phyloP scores from a whole-genome alignment of 2,113 vertebrate species.

The Ammodytes marinus region DNA sequence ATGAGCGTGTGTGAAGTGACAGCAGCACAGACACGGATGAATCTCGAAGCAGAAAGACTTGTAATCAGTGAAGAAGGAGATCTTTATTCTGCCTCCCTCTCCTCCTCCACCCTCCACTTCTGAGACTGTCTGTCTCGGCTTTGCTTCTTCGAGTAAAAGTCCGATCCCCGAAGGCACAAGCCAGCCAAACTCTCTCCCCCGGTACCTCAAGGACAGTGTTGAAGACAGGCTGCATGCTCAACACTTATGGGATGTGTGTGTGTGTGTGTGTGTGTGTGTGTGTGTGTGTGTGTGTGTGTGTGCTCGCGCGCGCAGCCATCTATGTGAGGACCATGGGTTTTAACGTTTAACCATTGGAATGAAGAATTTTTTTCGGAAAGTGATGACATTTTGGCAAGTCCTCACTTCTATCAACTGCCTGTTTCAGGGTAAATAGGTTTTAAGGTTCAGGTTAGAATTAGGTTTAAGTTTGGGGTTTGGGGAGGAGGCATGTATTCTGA shows the following conservation, averaged over 20 bases:
- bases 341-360: too few species aligned
- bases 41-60: not conserved
- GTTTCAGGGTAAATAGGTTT: too few species aligned
- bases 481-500: too few species aligned
- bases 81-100: constrained; percentile 26
- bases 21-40: not conserved
- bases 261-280: constrained; percentile 3
- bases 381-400: too few species aligned
- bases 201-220: constrained; percentile 31
- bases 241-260: constrained; percentile 26
- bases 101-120: not conserved
- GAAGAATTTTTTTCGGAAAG: too few species aligned
- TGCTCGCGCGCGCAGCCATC: too few species aligned
- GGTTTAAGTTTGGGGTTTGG: too few species aligned
- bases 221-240: constrained; percentile 29
- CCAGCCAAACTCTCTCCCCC: constrained; percentile 24
- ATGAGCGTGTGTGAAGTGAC: not conserved
- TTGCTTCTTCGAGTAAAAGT: constrained; percentile 17
- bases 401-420: too few species aligned
- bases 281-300: not conserved
- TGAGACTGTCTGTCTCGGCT: constrained; percentile 20
- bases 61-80: constrained; percentile 32
- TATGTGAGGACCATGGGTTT: too few species aligned
- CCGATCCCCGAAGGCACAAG: not conserved
- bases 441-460: too few species aligned